A percentile compares a stretch with the other conserved stretches of the same genome.
Conservation (phyloP, 2,888 invertebrate genomes). For the Lepetodrilus schrolli region DNA sequence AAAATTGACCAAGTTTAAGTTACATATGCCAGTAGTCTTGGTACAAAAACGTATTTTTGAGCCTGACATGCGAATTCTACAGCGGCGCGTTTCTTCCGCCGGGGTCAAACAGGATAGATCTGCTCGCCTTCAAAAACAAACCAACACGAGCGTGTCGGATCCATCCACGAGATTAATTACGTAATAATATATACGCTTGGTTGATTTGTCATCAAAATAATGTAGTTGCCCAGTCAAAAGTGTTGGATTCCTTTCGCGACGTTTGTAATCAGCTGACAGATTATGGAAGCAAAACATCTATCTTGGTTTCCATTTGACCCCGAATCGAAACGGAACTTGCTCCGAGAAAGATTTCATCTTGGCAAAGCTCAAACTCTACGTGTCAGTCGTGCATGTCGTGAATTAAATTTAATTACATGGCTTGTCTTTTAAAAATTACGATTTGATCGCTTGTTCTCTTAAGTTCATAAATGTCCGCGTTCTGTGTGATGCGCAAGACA, state of each 20-base stretch:
- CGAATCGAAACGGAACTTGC: not conserved
- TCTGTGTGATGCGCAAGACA: no score
- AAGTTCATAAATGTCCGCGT: no score
- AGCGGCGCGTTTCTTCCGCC: not conserved
- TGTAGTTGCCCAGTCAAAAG: not conserved
- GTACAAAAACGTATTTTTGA: conserved; percentile 7
- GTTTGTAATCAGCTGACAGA: not conserved
- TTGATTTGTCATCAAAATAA: not conserved
- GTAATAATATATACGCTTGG: no score
- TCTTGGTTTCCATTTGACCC: not conserved
- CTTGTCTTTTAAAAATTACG: no score
- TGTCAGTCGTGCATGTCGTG: no score
- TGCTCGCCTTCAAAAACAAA: not conserved
- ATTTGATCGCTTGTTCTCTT: no score
- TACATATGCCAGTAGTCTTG: not conserved
- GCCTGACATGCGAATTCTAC: not conserved
- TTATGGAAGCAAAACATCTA: not conserved
- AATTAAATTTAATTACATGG: no score
- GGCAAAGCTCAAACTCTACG: no score
- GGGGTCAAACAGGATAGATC: conserved; percentile 2
- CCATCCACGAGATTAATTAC: no score
- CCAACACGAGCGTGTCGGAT: not conserved
- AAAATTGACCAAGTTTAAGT: conserved; percentile 11
- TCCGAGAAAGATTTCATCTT: no score
- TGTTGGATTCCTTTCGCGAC: not conserved